These are phyloP conservation scores for Astreopora myriophthalma DNA, from an alignment of 64 coral and sea anemone genomes.

Conservation along the genomic window DNA sequence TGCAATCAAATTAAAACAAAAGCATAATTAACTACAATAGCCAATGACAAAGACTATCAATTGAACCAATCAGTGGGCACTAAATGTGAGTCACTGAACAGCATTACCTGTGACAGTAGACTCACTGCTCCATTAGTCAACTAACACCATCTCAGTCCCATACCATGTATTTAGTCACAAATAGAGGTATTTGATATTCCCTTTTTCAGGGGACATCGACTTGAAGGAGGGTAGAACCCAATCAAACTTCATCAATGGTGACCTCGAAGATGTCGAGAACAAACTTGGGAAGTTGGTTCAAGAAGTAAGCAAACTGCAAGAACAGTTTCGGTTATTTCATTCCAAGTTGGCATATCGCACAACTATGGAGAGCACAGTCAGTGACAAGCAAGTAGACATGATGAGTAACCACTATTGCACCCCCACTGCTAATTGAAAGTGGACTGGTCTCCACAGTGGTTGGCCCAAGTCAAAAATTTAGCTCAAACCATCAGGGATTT, in stretches of 20 bases:
- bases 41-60: too few relatives aligned
- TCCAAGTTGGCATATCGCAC: not conserved
- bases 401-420: not conserved
- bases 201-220: not conserved
- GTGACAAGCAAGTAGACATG: not conserved
- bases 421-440: not conserved
- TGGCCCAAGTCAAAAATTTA: too few relatives aligned
- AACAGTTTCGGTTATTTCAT: not conserved
- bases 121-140: too few relatives aligned
- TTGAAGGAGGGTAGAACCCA: not conserved
- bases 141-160: too few relatives aligned
- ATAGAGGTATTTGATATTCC: not conserved
- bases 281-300: not conserved
- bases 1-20: too few relatives aligned
- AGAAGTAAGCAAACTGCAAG: conserved; percentile 14
- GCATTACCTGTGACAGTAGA: too few relatives aligned
- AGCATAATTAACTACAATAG: too few relatives aligned
- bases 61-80: too few relatives aligned
- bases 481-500: too few relatives aligned
- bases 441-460: too few relatives aligned
- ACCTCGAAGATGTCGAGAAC: conserved; percentile 20
- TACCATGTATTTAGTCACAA: too few relatives aligned
- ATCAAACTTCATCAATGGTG: not conserved
- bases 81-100: too few relatives aligned
- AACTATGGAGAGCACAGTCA: not conserved